These are phyloP conservation scores for Stegostoma tigrinum DNA, from an alignment of 2,113 vertebrate species.

Conservation along the genomic window DNA sequence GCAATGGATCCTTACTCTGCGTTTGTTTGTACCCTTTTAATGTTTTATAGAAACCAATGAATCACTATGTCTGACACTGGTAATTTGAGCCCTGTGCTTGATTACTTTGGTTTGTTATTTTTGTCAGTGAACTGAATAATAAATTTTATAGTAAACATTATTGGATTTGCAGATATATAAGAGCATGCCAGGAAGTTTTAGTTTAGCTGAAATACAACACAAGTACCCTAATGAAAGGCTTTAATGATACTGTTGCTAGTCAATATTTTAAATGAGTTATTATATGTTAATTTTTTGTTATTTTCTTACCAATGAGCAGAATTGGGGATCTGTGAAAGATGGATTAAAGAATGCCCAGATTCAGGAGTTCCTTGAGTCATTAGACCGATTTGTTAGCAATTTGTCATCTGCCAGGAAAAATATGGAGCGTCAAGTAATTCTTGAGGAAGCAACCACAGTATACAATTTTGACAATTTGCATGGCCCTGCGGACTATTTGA, in stretches of 20 bases:
- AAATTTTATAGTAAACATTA: neutral
- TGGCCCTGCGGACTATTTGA: conserved; percentile 60
- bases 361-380: conserved; percentile 58
- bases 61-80: neutral
- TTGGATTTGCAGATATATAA: neutral
- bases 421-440: conserved; percentile 61
- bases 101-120: neutral
- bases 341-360: conserved; percentile 53
- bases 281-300: neutral
- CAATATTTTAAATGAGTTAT: neutral
- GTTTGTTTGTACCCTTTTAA: neutral
- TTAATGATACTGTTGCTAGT: neutral
- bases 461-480: conserved; percentile 51
- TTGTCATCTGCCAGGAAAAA: conserved; percentile 57
- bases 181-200: neutral
- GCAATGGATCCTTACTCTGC: too few relatives aligned
- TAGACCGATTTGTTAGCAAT: conserved; percentile 58
- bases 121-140: neutral
- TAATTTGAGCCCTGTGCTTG: neutral
- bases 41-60: neutral
- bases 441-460: conserved; percentile 50
- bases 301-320: conserved; percentile 46
- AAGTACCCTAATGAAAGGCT: neutral
- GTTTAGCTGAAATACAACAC: neutral
- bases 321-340: conserved; percentile 60